Percentiles rank a stretch among this genome's conserved stretches.
These are phyloP conservation scores for Musca vetustissima DNA, from an alignment of 1,140 invertebrate genomes.

Conservation along the genomic window DNA sequence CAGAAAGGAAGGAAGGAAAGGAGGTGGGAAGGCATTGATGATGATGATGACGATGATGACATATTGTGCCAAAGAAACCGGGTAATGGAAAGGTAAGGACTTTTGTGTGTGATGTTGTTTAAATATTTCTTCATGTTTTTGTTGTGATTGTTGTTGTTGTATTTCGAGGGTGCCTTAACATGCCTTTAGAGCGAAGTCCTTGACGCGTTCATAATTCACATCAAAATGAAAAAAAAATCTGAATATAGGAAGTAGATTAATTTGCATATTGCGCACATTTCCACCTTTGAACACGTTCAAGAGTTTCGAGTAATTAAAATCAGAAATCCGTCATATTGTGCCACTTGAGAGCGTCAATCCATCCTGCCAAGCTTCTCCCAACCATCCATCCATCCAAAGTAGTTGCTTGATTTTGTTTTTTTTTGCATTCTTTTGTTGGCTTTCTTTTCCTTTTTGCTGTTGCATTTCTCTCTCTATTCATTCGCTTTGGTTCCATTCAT, in stretches of 20 bases:
- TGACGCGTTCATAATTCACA: slow-evolving; percentile 23
- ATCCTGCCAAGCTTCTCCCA: neutral
- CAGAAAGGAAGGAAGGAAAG: neutral
- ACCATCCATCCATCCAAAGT: neutral
- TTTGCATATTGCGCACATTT: slow-evolving; percentile 26
- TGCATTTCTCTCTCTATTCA: neutral
- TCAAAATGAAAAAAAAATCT: no score
- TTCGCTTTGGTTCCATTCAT: slow-evolving; percentile 2
- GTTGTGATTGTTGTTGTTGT: neutral
- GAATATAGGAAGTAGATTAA: slow-evolving; percentile 23
- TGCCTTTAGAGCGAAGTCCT: slow-evolving; percentile 11
- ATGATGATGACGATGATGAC: neutral
- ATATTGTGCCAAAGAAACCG: neutral
- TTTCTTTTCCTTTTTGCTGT: neutral
- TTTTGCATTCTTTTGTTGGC: slow-evolving; percentile 5
- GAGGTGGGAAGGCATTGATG: neutral
- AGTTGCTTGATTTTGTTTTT: slow-evolving; percentile 10
- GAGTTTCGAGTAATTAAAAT: slow-evolving; percentile 25
- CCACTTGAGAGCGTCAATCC: slow-evolving; percentile 18
- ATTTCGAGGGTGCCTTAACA: neutral
- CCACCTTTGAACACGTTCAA: slow-evolving; percentile 27
- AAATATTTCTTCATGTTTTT: neutral
- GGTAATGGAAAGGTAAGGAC: no score
- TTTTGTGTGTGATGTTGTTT: neutral
- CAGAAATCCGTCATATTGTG: slow-evolving; percentile 24